Percentiles rank a stretch among this genome's conserved stretches.
Conservation (phyloP, 1,140 invertebrate species). For the Homalodisca vitripennis region DNA sequence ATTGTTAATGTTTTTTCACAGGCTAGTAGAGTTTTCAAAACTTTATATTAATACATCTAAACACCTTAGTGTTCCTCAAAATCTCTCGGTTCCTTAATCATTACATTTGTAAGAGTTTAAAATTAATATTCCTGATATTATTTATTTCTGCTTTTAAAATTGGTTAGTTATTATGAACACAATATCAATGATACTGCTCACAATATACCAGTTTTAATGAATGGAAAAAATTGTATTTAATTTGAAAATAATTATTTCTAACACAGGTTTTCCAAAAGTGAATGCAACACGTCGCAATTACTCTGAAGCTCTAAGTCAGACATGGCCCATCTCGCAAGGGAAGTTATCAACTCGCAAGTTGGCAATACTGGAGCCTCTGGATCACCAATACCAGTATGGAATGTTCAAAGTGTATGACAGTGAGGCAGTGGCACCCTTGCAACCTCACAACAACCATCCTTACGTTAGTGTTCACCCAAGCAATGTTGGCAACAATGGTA, state of each 20-base stretch:
- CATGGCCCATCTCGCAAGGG: conserved; percentile 23
- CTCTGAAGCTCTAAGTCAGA: conserved; percentile 30
- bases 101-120: too few species aligned
- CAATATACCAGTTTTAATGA: background rate
- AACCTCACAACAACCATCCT: too few species aligned
- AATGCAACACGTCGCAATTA: conserved; percentile 8
- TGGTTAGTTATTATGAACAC: too few species aligned
- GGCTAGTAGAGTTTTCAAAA: too few species aligned
- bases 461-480: conserved; percentile 33
- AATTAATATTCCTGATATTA: too few species aligned
- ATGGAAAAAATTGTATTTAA: background rate
- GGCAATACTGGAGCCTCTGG: conserved; percentile 21
- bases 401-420: background rate
- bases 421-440: conserved; percentile 1
- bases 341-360: conserved; percentile 4
- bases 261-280: conserved; percentile 33
- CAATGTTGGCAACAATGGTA: too few species aligned
- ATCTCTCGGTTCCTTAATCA: too few species aligned
- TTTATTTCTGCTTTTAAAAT: too few species aligned
- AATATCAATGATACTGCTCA: too few species aligned
- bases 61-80: too few species aligned
- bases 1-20: too few species aligned
- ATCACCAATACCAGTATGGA: conserved; percentile 24
- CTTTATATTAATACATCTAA: too few species aligned
- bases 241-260: background rate